Evolutionary conservation across 23 tunicate genomes (phyloP).

Genomic region (Botrylloides violaceus): DNA sequence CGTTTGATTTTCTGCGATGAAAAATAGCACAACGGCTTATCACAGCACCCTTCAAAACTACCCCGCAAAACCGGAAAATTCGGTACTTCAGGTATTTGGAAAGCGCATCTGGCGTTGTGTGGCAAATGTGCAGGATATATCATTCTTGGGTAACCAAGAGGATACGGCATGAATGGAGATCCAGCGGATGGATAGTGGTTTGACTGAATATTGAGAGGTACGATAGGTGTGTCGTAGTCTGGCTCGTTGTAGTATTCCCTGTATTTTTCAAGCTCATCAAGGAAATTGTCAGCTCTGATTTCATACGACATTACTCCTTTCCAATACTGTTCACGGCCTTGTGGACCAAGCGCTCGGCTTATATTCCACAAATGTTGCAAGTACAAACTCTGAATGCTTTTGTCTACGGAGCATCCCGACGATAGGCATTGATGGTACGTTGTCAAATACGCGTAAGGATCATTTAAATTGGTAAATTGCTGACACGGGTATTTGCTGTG

Average conservation of each 20-base stretch:
- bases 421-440: slow-evolving; percentile 38
- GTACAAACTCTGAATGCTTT: not conserved
- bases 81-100: slow-evolving; percentile 27
- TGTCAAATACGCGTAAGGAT: slow-evolving; percentile 25
- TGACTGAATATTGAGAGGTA: slow-evolving; percentile 12
- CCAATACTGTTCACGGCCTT: slow-evolving; percentile 33
- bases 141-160: not conserved
- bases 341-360: slow-evolving; percentile 16
- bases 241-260: not conserved
- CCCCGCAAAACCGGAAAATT: slow-evolving; percentile 53
- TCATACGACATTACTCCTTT: slow-evolving; percentile 4
- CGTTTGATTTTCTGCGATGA: slow-evolving; percentile 19
- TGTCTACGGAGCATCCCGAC: slow-evolving; percentile 41
- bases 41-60: slow-evolving; percentile 81
- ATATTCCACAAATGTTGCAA: slow-evolving; percentile 21
- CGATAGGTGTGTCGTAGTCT: not conserved
- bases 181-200: not conserved
- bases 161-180: not conserved
- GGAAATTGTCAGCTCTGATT: slow-evolving; percentile 35
- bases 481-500: not conserved
- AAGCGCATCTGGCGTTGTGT: slow-evolving; percentile 44
- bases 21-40: slow-evolving; percentile 47
- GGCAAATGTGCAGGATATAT: not conserved
- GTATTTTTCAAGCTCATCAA: slow-evolving; percentile 20
- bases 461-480: not conserved